Percentiles rank a stretch among this genome's conserved stretches.
These are phyloP conservation scores for Takifugu rubripes DNA, from an alignment of 2,797 vertebrate genomes.

Conservation along the genomic window DNA sequence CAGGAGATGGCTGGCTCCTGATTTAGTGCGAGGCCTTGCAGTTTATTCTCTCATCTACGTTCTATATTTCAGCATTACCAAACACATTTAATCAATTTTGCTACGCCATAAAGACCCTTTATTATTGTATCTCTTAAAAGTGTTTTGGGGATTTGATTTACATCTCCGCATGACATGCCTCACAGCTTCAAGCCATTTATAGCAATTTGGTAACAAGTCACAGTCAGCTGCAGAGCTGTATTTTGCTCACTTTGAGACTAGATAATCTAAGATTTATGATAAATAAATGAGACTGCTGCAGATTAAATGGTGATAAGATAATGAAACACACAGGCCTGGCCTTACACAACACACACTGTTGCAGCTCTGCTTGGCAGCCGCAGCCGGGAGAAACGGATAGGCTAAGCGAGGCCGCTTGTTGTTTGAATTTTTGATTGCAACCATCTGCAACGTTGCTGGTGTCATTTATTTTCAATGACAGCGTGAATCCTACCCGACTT, in stretches of 20 bases:
- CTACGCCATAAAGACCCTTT: conserved; percentile 28
- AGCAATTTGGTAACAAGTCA: conserved; percentile 57
- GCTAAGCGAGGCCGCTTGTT: conserved; percentile 65
- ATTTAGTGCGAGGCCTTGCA: conserved; percentile 48
- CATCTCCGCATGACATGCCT: conserved; percentile 47
- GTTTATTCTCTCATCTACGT: conserved; percentile 32
- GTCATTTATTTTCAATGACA: conserved; percentile 72
- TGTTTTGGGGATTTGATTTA: conserved; percentile 61
- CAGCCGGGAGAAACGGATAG: conserved; percentile 51
- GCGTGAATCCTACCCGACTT: conserved; percentile 60
- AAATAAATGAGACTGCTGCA: conserved; percentile 57
- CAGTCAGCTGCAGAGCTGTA: conserved; percentile 48
- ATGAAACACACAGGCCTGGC: conserved; percentile 64
- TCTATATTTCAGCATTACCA: conserved; percentile 45
- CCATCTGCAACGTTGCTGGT: conserved; percentile 71
- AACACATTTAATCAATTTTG: conserved; percentile 54
- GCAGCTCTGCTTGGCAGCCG: conserved; percentile 57
- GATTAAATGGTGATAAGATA: conserved; percentile 73
- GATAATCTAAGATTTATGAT: conserved; percentile 70
- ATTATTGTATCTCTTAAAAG: conserved; percentile 44
- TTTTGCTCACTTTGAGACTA: conserved; percentile 53
- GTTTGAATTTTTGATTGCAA: conserved; percentile 75
- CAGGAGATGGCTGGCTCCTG: conserved; percentile 55
- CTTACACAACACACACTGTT: conserved; percentile 62
- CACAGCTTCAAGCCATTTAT: conserved; percentile 50